Conservation (phyloP, 2,797 vertebrate genomes). For the Chloroceryle inda region DNA sequence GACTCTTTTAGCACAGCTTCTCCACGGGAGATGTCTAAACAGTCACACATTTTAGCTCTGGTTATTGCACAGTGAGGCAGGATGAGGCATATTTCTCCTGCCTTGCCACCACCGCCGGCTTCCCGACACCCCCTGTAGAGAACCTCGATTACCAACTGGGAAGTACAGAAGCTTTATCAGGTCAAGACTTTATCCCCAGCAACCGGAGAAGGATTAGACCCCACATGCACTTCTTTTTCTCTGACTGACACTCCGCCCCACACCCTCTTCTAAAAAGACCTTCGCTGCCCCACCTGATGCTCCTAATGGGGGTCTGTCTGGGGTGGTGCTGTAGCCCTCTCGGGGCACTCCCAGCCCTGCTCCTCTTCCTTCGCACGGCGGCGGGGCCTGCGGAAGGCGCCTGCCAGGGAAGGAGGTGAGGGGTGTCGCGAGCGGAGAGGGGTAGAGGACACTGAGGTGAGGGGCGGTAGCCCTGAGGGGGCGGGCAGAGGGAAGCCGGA, state of each 20-base stretch:
- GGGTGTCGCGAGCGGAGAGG: too few species aligned
- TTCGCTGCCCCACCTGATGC: background rate
- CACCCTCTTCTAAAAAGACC: background rate
- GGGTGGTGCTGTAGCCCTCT: background rate
- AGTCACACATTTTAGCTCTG: background rate
- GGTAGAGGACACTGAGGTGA: background rate
- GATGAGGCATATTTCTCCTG: background rate
- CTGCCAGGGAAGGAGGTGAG: background rate
- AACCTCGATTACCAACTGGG: background rate
- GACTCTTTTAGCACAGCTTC: background rate
- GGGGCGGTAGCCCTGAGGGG: too few species aligned
- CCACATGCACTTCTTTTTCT: background rate
- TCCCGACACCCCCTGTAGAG: background rate
- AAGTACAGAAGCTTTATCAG: background rate
- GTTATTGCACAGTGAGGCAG: background rate
- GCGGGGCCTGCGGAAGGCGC: background rate
- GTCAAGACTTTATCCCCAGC: background rate
- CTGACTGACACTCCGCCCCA: fast-evolving
- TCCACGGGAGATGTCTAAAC: background rate
- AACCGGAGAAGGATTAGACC: background rate
- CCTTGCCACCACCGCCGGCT: background rate
- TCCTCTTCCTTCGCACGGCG: background rate
- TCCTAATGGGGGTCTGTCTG: background rate
- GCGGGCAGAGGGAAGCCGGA: background rate
- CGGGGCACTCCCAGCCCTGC: fast-evolving